Evolutionary conservation across 2,797 vertebrate species (phyloP), one percentile per base, ranked within the genome.

Genomic region (Phataginus tricuspis): DNA sequence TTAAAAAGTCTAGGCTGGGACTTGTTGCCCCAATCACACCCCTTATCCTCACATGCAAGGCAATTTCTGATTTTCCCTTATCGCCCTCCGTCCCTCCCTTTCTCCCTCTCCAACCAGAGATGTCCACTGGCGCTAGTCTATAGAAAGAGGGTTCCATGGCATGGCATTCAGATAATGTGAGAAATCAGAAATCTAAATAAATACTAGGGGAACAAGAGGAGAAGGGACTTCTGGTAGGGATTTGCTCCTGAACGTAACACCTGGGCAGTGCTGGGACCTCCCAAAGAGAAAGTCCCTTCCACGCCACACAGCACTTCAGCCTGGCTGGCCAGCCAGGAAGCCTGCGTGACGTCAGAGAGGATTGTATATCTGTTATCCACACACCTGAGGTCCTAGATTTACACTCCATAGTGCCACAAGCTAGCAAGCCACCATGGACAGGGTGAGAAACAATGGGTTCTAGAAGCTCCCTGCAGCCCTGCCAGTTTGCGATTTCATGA

Each of bases 221-320:
- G 29, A 29, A 25, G 8, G 31, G 7, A 7, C 7, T 77, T 31
- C 57, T 14, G 12, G 37, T 5, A 18, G 25, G 55, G 39, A 2
- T 2, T 19, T 34, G 80, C 29, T 31, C 29, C 71, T 12, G 34
- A 5, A 13, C 12, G 18, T 49, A 53, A 68, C n/a, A 57, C 14
- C 0, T 3, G 45, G 53, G 34, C 37, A 57, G 61, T 3, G 2
- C 2, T 0, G 16, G 27, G 64, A 19, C 23, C 42, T 51, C 53
- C 4, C 3, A 29, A 71, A 45, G 39, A 4, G 39, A 4, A 39
- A 74, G 57, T 8, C 1, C 57, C 59, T 63, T 42, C 34, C 77
- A 49, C 10, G 34, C 6, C 29, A 82, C 21, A 55, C 19, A 2
- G 25, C 11, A 0, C 2, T 2, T 0, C 0, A 27, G 12, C 53